phyloP scores from a whole-genome alignment of 2,888 invertebrate species.

The Drosophila differens region DNA sequence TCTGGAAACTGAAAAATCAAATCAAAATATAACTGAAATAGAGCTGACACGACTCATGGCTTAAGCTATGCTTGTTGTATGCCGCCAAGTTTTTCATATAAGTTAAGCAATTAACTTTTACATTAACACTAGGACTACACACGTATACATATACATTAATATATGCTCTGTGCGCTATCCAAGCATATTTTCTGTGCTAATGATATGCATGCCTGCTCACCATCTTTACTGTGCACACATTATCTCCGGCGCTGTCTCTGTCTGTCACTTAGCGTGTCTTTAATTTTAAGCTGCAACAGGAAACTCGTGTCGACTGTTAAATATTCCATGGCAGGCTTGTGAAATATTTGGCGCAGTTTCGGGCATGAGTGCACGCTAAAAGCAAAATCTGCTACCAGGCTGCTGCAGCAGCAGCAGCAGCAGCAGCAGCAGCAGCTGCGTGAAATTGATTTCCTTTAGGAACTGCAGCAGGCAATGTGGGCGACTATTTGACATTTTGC shows the following conservation, averaged over 20 bases:
- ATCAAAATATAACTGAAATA: conserved; percentile 3
- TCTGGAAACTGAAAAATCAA: neutral
- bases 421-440: conserved; percentile 20
- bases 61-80: neutral
- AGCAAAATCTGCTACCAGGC: conserved; percentile 41
- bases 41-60: conserved; percentile 3
- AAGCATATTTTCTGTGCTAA: conserved; percentile 30
- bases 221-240: conserved; percentile 15
- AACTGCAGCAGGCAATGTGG: conserved; percentile 34
- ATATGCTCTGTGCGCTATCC: neutral
- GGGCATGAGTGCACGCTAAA: conserved; percentile 30
- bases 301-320: conserved; percentile 55
- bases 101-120: conserved; percentile 6
- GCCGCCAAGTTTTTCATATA: neutral
- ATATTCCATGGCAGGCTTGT: conserved; percentile 63
- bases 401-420: neutral
- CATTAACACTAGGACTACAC: conserved; percentile 12
- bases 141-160: conserved; percentile 4
- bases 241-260: conserved; percentile 8
- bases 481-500: conserved; percentile 46
- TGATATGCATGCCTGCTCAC: conserved; percentile 39
- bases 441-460: conserved; percentile 37
- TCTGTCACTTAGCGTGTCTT: conserved; percentile 16
- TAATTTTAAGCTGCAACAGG: conserved; percentile 46
- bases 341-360: conserved; percentile 46